These are phyloP conservation scores for Amphipoea oculea DNA, from an alignment of 2,888 invertebrate species.

Conservation along the genomic window DNA sequence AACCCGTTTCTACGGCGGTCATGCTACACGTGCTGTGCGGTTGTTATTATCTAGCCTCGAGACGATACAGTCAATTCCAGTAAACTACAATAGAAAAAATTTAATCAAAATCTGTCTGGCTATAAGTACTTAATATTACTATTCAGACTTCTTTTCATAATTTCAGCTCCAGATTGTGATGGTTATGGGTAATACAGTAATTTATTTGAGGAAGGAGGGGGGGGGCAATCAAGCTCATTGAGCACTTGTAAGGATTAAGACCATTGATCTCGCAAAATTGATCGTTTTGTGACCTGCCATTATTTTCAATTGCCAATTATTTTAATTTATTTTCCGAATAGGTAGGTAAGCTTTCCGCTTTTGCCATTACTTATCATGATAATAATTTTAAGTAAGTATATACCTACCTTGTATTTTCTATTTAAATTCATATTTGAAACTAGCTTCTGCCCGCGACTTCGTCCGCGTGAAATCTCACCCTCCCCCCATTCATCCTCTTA, in stretches of 20 bases:
- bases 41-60: background rate
- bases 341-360: background rate
- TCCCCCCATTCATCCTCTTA: too few species aligned
- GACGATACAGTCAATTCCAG: background rate
- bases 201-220: constrained; percentile 9
- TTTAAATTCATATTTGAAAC: background rate
- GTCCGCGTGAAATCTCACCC: too few species aligned
- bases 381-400: background rate
- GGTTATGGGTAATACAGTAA: background rate
- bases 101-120: background rate
- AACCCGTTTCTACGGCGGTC: too few species aligned
- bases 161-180: background rate
- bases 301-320: constrained; percentile 21
- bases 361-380: background rate
- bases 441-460: too few species aligned
- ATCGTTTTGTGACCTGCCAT: constrained; percentile 16
- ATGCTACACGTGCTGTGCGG: background rate
- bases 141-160: background rate
- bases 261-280: constrained; percentile 16
- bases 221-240: constrained; percentile 5
- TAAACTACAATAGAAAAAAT: background rate
- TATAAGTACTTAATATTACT: background rate
- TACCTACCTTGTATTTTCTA: background rate
- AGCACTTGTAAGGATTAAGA: constrained; percentile 14
- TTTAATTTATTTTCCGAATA: constrained; percentile 17